Evolutionary conservation across 2,113 vertebrate species (phyloP).

Genomic region (Scopus umbretta): DNA sequence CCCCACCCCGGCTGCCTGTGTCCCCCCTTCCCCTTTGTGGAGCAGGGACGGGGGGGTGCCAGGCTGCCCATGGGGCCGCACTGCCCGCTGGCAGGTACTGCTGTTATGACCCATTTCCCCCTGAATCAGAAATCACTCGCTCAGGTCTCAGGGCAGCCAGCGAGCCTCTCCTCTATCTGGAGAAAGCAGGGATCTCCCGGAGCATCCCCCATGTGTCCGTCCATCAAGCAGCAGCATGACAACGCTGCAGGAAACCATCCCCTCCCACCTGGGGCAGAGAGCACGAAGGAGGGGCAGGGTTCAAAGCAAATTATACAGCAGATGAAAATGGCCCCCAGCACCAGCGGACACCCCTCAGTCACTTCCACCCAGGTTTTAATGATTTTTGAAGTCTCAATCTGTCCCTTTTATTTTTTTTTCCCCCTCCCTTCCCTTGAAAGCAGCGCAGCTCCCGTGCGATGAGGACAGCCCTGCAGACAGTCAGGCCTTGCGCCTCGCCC

Average conservation of each 20-base stretch:
- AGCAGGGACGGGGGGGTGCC: not conserved
- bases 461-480: not conserved
- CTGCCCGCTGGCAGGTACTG: not conserved
- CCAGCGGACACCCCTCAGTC: not conserved
- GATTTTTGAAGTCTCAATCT: not conserved
- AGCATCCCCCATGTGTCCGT: rapidly evolving
- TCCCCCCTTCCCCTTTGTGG: rapidly evolving
- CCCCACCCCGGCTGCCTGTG: rapidly evolving
- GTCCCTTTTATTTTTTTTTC: not conserved
- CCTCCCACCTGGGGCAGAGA: rapidly evolving
- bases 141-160: not conserved
- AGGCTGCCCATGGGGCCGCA: not conserved
- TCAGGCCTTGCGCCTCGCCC: not conserved
- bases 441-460: not conserved
- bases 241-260: not conserved
- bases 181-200: not conserved
- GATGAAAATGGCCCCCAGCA: rapidly evolving
- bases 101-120: rapidly evolving
- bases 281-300: too few species aligned
- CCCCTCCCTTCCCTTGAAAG: not conserved
- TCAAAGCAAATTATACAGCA: rapidly evolving
- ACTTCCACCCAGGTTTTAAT: not conserved
- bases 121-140: not conserved
- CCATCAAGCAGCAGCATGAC: rapidly evolving
- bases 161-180: rapidly evolving